These are phyloP conservation scores for Epiblema foenella DNA, from an alignment of 2,888 invertebrate genomes.

Conservation along the genomic window DNA sequence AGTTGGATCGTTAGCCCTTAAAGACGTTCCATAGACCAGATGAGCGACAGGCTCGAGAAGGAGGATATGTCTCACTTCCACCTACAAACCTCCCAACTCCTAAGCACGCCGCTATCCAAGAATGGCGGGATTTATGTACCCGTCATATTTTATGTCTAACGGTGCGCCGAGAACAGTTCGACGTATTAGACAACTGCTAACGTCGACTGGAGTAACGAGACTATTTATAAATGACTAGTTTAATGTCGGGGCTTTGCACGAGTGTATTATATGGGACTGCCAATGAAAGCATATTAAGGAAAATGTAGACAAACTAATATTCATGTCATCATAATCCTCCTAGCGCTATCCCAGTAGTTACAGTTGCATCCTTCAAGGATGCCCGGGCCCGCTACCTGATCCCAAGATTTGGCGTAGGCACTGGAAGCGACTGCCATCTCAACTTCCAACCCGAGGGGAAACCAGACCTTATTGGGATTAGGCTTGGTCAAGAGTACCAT, in stretches of 20 bases:
- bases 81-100: constrained; percentile 9
- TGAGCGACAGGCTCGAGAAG: not conserved
- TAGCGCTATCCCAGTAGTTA: too few relatives aligned
- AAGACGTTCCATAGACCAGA: not conserved
- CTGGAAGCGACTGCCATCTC: too few relatives aligned
- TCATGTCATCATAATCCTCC: too few relatives aligned
- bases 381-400: too few relatives aligned
- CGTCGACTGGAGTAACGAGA: constrained; percentile 19
- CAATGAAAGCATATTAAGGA: not conserved
- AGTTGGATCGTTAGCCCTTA: not conserved
- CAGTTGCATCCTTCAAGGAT: too few relatives aligned
- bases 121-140: constrained; percentile 20
- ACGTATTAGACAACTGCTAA: constrained; percentile 33
- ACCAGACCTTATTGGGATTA: too few relatives aligned
- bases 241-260: constrained; percentile 4
- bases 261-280: not conserved
- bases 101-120: constrained; percentile 5
- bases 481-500: too few relatives aligned
- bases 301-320: too few relatives aligned
- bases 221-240: constrained; percentile 31
- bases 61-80: constrained; percentile 26
- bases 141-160: constrained; percentile 29
- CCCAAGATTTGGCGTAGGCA: too few relatives aligned
- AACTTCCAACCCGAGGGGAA: too few relatives aligned
- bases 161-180: constrained; percentile 27